Base-by-base conservation (phyloP, 2,888 invertebrate species). In the Parelbella ahira region DNA sequence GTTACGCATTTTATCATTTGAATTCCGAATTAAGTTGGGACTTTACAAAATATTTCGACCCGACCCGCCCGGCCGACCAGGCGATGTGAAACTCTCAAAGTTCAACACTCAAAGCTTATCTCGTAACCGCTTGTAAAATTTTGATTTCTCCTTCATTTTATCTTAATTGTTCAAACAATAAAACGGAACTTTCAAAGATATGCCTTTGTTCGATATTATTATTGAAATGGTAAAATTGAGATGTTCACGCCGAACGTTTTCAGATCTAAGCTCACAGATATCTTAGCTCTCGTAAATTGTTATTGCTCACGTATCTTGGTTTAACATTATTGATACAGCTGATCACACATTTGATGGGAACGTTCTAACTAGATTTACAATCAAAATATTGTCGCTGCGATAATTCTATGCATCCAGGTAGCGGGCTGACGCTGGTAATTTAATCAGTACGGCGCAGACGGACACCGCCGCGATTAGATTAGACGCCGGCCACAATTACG, bases 401-500 rank as follows among this genome's bases (percentile, higher is more conserved):
- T 61, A 56, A 62, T 50, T 47, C 45, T 50, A 58, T 57, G 51
- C 50, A 51, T 51, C 56, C 55, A 54, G 58, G 57, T 56, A 29
- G 39, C 32, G 32, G 47, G 58, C 61, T 55, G 65, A 53, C 60
- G 61, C 66, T 64, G 60, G 65, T 82, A 81, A 86, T 81, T 80
- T 63, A 80, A 83, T 83, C 74, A 77, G 76, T 63, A 67, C 59
- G 64, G 63, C 68, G 74, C 77, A 76, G 77, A 78, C 79, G 76
- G 81, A 79, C 80, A 68, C 68, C 73, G 69, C 48, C 60, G 59
- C 67, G 75, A 86, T 83, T 79, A 80, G 79, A 84, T 84, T 84
- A 84, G 78, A 78, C 73, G 79, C 68, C 76, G 75, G 65, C 83
- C 84, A 82, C 84, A 83, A 86, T 84, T 84, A 84, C 81, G 74